Evolutionary conservation across 2,888 invertebrate genomes (phyloP), one percentile per base, ranked within the genome.

Genomic region (Prenolepis imparis): DNA sequence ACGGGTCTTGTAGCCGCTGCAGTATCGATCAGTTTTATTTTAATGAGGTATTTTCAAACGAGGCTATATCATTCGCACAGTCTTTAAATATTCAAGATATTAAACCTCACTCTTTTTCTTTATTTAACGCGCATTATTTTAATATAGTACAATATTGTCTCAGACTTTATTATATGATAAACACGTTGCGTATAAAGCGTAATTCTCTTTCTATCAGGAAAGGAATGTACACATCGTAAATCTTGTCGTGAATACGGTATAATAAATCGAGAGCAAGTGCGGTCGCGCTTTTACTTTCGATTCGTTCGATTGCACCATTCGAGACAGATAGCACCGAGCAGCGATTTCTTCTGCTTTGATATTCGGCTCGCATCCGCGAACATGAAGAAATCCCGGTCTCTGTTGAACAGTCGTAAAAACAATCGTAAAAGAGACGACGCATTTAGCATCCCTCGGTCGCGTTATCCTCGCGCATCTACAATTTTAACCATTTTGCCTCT

Each of bases 301-400:
- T 4, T n/a, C 55, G 39, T 72, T 44, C 78, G 74, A 74, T 74
- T 81, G 80, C 73, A 67, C 48, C 82, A 72, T 15, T 6, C 24
- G 48, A 72, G 44, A 66, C 68, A 61, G 41, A 77, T 82, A 82
- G 64, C 57, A 52, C 28, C 63, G 52, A 24, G 32, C 67, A n/a
- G 64, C 80, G 81, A 86, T 87, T 89, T 89, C 88, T 78, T 88
- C 72, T 84, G 32, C 67, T 85, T 89, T 80, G 66, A 64, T 55
- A 88, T 88, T 86, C 85, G 81, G 12, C 28, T 64, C 66, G 52
- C 85, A 81, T 86, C 21, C 36, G 74, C n/a, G 84, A 63, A 63
- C 70, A 75, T 59, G 55, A 57, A n/a, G 81, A 85, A 83, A 73
- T 57, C 39, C 21, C n/a, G 12, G 44, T 67, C 64, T 61, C 44